Conservation (phyloP, 2,888 invertebrate species). For the Caenorhabditis imperialis region DNA sequence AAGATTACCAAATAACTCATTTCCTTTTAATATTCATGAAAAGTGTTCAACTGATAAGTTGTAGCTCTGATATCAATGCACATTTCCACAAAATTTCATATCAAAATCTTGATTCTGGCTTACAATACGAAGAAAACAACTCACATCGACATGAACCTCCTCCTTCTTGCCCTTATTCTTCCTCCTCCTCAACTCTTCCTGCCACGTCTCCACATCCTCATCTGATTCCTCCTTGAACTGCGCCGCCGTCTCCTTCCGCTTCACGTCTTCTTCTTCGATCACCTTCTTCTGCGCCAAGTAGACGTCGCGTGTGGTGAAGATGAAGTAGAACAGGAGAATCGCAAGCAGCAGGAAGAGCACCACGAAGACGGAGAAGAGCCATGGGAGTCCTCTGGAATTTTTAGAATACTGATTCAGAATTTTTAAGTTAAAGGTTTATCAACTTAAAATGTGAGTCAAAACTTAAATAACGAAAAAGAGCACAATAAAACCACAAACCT, state of each 20-base stretch:
- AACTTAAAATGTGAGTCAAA: too few relatives aligned
- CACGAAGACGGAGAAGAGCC: conserved; percentile 58
- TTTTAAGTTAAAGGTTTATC: too few relatives aligned
- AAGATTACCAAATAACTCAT: too few relatives aligned
- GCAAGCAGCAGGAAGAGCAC: conserved; percentile 51
- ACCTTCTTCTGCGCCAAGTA: conserved; percentile 42
- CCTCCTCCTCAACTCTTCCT: conserved; percentile 20
- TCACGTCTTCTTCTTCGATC: conserved; percentile 15
- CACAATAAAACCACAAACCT: too few relatives aligned
- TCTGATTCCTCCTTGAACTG: conserved; percentile 6
- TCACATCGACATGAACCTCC: conserved; percentile 53
- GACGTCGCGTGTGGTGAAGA: conserved; percentile 48
- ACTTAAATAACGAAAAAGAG: too few relatives aligned
- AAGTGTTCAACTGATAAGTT: too few relatives aligned
- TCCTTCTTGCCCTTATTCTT: conserved; percentile 20
- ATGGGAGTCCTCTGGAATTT: conserved; percentile 57
- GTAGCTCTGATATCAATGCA: too few relatives aligned
- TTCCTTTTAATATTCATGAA: too few relatives aligned
- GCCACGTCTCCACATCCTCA: conserved; percentile 1
- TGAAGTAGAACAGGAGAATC: conserved; percentile 49
- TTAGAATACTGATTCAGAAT: too few relatives aligned
- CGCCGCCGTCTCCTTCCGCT: conserved; percentile 20
- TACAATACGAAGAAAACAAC: too few relatives aligned
- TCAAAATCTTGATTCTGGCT: too few relatives aligned
- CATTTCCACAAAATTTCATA: too few relatives aligned